Evolutionary conservation across 35 echinoderm and acorn worm species (phyloP).

Genomic region (Heliocidaris erythrogramma): DNA sequence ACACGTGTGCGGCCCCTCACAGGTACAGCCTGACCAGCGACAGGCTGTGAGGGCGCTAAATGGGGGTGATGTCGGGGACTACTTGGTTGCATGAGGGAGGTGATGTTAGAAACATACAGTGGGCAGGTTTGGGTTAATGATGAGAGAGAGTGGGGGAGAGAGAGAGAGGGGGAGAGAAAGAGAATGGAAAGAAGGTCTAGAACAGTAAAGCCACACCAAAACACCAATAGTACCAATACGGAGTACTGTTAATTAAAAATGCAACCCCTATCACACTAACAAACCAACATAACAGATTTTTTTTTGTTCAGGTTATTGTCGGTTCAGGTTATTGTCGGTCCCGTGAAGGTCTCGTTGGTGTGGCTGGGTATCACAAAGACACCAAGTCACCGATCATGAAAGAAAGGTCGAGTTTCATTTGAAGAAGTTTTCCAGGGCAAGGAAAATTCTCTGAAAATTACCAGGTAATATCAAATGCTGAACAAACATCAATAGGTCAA

Average conservation of each 20-base stretch:
- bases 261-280: too few relatives aligned
- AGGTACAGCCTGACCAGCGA: slow-evolving; percentile 33
- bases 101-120: neutral
- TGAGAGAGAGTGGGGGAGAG: neutral
- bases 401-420: too few relatives aligned
- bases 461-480: too few relatives aligned
- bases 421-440: too few relatives aligned
- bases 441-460: too few relatives aligned
- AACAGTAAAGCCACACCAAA: neutral
- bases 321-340: too few relatives aligned
- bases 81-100: neutral
- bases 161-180: neutral
- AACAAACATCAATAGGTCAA: too few relatives aligned
- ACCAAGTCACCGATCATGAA: neutral
- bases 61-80: neutral
- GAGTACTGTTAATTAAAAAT: too few relatives aligned
- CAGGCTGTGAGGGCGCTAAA: slow-evolving; percentile 1
- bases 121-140: neutral
- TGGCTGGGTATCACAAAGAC: too few relatives aligned
- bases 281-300: too few relatives aligned
- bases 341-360: too few relatives aligned
- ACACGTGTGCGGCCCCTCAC: slow-evolving; percentile 41
- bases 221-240: neutral
- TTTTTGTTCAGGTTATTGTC: too few relatives aligned
- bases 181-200: neutral